These are phyloP conservation scores for Sander lucioperca DNA, from an alignment of 2,113 vertebrate genomes.

Conservation along the genomic window DNA sequence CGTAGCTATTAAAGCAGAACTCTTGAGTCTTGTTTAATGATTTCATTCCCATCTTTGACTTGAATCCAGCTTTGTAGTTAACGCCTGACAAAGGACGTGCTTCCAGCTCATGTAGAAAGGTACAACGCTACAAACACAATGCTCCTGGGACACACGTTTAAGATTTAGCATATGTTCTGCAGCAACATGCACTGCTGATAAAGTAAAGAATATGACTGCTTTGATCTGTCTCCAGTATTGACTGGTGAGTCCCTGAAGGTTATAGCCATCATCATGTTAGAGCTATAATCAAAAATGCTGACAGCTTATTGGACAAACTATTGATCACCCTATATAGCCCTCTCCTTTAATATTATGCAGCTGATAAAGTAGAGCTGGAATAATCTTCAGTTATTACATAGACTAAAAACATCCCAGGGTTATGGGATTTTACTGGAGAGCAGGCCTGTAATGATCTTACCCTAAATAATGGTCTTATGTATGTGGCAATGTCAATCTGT, in stretches of 20 bases:
- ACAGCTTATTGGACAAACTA: conserved; percentile 82
- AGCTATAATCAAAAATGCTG: conserved; percentile 81
- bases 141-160: conserved; percentile 19
- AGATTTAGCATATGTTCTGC: conserved; percentile 35
- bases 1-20: conserved; percentile 19
- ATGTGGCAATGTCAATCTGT: neutral
- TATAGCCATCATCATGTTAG: conserved; percentile 79
- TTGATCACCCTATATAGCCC: conserved; percentile 77
- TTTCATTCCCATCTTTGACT: conserved; percentile 46
- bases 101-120: conserved; percentile 14
- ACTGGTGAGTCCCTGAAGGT: conserved; percentile 74
- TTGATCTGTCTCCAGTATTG: conserved; percentile 72
- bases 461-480: neutral
- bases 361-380: conserved; percentile 69
- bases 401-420: conserved; percentile 48
- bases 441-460: conserved; percentile 23
- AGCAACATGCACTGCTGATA: conserved; percentile 63
- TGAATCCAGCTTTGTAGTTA: conserved; percentile 33
- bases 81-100: conserved; percentile 17
- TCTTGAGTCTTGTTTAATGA: conserved; percentile 44
- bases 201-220: conserved; percentile 61
- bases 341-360: conserved; percentile 76
- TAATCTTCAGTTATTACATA: conserved; percentile 62
- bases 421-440: conserved; percentile 24
- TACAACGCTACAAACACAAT: conserved; percentile 24